A percentile compares a stretch with the other conserved stretches of the same genome.
Conservation (phyloP, 2,797 vertebrate genomes). For the Lycodopsis pacificus region DNA sequence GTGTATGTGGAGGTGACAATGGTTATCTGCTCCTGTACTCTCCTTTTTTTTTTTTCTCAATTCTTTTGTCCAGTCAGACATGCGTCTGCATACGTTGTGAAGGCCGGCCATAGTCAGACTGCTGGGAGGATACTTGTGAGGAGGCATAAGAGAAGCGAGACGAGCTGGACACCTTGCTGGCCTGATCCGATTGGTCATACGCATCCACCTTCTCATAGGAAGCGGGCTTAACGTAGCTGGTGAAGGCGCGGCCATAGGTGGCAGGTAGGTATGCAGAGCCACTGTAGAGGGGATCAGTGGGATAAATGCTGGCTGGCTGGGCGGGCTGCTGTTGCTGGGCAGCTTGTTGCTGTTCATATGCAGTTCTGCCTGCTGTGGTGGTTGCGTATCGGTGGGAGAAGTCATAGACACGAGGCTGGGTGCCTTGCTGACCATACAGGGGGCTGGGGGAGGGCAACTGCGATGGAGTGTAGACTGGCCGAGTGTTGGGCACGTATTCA, state of each 20-base stretch:
- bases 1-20: slow-evolving; percentile 49
- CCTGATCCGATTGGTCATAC: slow-evolving; percentile 88
- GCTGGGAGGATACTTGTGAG: slow-evolving; percentile 88
- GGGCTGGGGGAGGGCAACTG: slow-evolving; percentile 87
- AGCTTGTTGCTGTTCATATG: slow-evolving; percentile 84
- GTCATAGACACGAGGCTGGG: slow-evolving; percentile 86
- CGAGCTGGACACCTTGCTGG: slow-evolving; percentile 86
- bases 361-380: slow-evolving; percentile 81
- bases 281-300: slow-evolving; percentile 83
- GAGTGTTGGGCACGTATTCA: slow-evolving; percentile 86
- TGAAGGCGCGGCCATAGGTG: slow-evolving; percentile 90
- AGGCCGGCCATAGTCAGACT: slow-evolving; percentile 88
- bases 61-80: slow-evolving; percentile 83
- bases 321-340: slow-evolving; percentile 79
- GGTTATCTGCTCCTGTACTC: slow-evolving; percentile 54
- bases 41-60: neutral
- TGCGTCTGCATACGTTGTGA: slow-evolving; percentile 94
- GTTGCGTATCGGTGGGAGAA: slow-evolving; percentile 87
- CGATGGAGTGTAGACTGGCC: slow-evolving; percentile 86
- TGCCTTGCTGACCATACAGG: slow-evolving; percentile 85
- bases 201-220: slow-evolving; percentile 88
- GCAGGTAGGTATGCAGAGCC: slow-evolving; percentile 87
- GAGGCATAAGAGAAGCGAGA: slow-evolving; percentile 91
- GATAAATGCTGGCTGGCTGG: slow-evolving; percentile 77
- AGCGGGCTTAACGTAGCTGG: slow-evolving; percentile 89